Evolutionary conservation across 2,113 vertebrate species (phyloP), one percentile per base, ranked within the genome.

Genomic region (Penelope pileata): DNA sequence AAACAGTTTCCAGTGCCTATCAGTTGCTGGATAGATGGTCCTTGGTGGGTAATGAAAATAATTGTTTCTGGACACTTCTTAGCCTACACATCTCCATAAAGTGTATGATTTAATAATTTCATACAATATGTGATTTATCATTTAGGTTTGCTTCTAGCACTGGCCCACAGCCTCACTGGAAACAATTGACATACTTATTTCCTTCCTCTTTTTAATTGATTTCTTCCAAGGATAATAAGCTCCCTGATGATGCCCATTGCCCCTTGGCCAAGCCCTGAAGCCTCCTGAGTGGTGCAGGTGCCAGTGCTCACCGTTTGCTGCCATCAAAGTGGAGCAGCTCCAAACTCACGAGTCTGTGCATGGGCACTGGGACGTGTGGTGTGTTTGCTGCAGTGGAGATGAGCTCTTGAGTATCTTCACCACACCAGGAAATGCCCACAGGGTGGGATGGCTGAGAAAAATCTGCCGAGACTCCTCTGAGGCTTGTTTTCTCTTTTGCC

Each of bases 1-100:
- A 87, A 91, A 89, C 24, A 58, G 59, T 45, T 89, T 97, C 81
- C 93, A 91, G 89, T 66, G 53, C 84, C 77, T 53, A 56, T 93
- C 78, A 48, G 32, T 56, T 82, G 53, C 53, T 91, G 59, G 87
- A 93, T 74, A 93, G 94, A 85, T 70, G 72, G 54, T 88, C 90
- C 88, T 94, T 56, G 48, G 80, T 42, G 85, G 10, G 51, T 81
- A 80, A 86, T 63, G 75, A 91, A 95, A 94, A 67, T 19, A 83
- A 73, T 56, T 63, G 30, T 88, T 96, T 81, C 80, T 96, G 85
- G 51, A 59, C 32, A 23, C 50, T 73, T 87, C 54, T 75, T 94
- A 86, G 32, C 36, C 50, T 24, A 47, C 2, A 22, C 21, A 60
- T 70, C 59, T 89, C 75, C 29, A 4, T 29, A 36, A 4, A 34